Base-by-base conservation (phyloP, 2,113 vertebrate species). In the Rhinopomastus cyanomelas region DNA sequence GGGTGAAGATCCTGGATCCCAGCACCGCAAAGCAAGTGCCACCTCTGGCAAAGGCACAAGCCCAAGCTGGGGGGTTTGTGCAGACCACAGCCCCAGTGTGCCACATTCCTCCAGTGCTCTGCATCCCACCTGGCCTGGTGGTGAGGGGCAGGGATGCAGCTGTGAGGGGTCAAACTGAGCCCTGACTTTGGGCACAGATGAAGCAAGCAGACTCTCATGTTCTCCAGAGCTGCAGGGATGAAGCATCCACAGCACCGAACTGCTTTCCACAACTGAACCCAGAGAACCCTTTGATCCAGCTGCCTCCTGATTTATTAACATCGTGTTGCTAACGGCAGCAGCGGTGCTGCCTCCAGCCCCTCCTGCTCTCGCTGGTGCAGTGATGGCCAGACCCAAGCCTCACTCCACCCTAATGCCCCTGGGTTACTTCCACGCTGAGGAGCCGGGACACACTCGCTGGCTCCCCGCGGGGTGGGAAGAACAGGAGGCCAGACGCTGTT, bases 401-500 rank as follows among this genome's bases (percentile, higher is more conserved):
- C 0, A 0, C 1, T 1, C 7, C 9, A 1, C 8, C 42, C 73
- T 7, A 11, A 32, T 2, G 3, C 8, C 19, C 81, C 55, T 7
- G 9, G 11, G 53, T 56, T 7, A 62, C 10, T 25, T 44, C 65
- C 69, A 11, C 0, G 4, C 16, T 0, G 2, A 46, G 69, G 34
- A 46, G 32, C 29, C 32, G 3, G 2, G 1, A 19, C 9, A 2
- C 1, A 8, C 55, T 64, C 64, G 34, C 30, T 7, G 0, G 4
- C 67, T 39, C 27, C 37, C 11, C 3, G 8, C 53, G 23, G 51
- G 2, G 7, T 37, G 34, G 78, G 87, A 89, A 92, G 87, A 96
- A 96, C 64, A 88, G 52, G 82, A 95, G 85, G 55, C 79, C 44
- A 51, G 55, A 91, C 89, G 37, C 90, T 67, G 78, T 92, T 96